Percentiles rank a stretch among this genome's conserved stretches.
Conservation (phyloP, 2,113 vertebrate genomes). For the Prunella himalayana region DNA sequence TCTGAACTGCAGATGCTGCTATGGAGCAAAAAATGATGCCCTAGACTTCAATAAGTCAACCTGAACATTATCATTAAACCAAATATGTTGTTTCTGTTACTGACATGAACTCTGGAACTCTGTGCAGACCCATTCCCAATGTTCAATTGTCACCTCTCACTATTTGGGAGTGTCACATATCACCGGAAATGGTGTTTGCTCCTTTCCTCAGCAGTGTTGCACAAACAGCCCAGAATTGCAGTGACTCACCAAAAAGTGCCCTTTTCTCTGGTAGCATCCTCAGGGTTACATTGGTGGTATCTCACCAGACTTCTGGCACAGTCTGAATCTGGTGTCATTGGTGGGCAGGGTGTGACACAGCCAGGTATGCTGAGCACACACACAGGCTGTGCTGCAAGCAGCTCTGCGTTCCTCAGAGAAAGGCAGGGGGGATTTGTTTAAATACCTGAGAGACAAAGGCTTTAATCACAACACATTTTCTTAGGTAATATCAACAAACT, state of each 20-base stretch:
- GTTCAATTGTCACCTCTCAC: neutral
- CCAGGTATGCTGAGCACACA: neutral
- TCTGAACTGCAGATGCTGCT: slow-evolving; percentile 17
- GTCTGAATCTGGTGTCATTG: neutral
- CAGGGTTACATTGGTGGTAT: neutral
- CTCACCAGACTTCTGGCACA: neutral
- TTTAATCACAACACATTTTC: neutral
- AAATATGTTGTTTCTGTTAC: neutral
- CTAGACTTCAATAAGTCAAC: neutral
- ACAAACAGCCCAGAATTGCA: neutral
- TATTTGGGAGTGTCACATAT: neutral
- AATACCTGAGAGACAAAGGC: neutral
- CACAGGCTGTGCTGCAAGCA: neutral
- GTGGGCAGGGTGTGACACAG: neutral
- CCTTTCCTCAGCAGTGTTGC: accelerated
- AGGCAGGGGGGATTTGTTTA: neutral
- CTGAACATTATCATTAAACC: neutral
- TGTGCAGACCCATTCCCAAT: neutral
- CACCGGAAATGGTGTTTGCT: neutral
- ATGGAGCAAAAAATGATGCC: neutral
- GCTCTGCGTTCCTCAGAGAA: neutral
- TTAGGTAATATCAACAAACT: neutral
- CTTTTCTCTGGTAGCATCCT: neutral
- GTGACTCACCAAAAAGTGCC: neutral
- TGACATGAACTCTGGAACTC: neutral